Percentiles rank a stretch among this genome's conserved stretches.
Evolutionary conservation across 2,888 invertebrate genomes (phyloP).

Genomic region (Chesias legatella): DNA sequence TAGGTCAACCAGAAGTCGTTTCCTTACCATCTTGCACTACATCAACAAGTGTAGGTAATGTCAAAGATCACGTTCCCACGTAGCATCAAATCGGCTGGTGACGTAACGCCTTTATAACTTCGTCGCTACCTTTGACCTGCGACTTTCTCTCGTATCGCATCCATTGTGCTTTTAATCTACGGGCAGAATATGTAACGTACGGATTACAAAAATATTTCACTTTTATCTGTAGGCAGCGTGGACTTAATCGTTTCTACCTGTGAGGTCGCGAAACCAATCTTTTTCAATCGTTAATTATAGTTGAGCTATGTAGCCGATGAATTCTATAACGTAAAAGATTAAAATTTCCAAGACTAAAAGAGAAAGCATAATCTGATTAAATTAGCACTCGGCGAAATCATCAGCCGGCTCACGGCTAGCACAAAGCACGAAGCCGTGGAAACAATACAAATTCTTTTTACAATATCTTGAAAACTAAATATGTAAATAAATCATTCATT

Average conservation of each 20-base stretch:
- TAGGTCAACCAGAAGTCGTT: too few relatives aligned
- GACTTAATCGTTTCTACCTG: too few relatives aligned
- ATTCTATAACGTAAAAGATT: too few relatives aligned
- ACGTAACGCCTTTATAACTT: conserved; percentile 39
- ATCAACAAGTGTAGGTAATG: neutral
- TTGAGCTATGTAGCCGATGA: too few relatives aligned
- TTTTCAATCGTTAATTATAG: too few relatives aligned
- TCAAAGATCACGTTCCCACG: conserved; percentile 35
- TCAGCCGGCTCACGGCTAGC: neutral
- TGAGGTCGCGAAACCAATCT: too few relatives aligned
- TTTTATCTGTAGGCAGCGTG: too few relatives aligned
- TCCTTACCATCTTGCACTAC: too few relatives aligned
- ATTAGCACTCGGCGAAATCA: conserved; percentile 2
- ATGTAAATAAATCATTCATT: neutral
- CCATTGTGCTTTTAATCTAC: conserved; percentile 24
- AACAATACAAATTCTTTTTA: neutral
- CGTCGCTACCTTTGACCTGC: conserved; percentile 27
- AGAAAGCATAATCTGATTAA: neutral
- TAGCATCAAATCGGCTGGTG: conserved; percentile 31
- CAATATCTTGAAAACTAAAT: too few relatives aligned
- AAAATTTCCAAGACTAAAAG: too few relatives aligned
- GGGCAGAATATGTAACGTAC: conserved; percentile 13
- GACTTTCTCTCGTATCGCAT: conserved; percentile 25
- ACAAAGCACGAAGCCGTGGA: too few relatives aligned
- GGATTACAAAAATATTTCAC: conserved; percentile 12